A percentile compares a stretch with the other conserved stretches of the same genome.
Evolutionary conservation across 2,797 vertebrate genomes (phyloP).

Genomic region (Vultur gryphus): DNA sequence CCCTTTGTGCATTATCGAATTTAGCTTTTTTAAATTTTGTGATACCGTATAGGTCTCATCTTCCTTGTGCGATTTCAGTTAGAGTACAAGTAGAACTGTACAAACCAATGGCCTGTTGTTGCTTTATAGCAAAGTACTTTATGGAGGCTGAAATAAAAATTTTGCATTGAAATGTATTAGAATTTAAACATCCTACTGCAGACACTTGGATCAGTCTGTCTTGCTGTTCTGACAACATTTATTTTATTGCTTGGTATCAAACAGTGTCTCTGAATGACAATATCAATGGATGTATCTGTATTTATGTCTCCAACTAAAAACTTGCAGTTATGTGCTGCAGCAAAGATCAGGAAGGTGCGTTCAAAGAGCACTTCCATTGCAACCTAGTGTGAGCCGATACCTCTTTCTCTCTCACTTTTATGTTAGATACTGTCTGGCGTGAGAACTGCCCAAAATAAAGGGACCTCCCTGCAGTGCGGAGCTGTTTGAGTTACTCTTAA

Average conservation of each 20-base stretch:
- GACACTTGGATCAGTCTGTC: neutral
- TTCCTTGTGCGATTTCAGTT: neutral
- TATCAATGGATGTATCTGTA: neutral
- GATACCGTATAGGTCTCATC: rapidly evolving
- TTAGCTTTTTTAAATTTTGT: neutral
- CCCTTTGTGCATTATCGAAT: neutral
- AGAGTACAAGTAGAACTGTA: neutral
- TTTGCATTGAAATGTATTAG: neutral
- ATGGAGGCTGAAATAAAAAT: neutral
- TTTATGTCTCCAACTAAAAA: neutral
- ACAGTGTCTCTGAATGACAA: neutral
- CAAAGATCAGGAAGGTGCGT: neutral
- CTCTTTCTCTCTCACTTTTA: neutral
- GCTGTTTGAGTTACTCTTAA: neutral
- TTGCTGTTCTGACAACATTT: neutral
- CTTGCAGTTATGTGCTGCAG: neutral
- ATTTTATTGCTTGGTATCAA: neutral
- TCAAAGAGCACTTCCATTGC: neutral
- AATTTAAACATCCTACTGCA: neutral
- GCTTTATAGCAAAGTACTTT: neutral
- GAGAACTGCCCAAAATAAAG: neutral
- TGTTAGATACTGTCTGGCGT: neutral
- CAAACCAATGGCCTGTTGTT: neutral
- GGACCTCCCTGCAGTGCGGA: neutral
- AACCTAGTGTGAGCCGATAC: neutral